A percentile compares a stretch with the other conserved stretches of the same genome.
Conservation (phyloP, 2,888 invertebrate species). For the Drosophila ustulata region DNA sequence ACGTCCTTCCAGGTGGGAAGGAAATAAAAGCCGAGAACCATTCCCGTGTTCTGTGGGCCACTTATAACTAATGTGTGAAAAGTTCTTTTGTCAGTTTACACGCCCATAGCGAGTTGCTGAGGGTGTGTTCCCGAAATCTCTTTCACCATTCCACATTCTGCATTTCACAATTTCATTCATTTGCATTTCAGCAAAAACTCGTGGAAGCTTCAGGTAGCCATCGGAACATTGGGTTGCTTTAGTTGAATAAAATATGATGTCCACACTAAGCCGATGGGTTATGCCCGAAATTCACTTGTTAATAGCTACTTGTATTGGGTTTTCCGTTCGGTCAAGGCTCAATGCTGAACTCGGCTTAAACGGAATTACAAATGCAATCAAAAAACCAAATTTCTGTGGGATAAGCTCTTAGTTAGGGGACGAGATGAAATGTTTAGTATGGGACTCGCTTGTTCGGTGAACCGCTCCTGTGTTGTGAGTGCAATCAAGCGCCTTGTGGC, state of each 20-base stretch:
- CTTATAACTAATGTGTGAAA: slow-evolving; percentile 82
- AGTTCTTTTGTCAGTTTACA: slow-evolving; percentile 77
- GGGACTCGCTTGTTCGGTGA: slow-evolving; percentile 35
- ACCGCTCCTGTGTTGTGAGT: slow-evolving; percentile 43
- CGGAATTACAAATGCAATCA: slow-evolving; percentile 10
- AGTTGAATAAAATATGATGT: slow-evolving; percentile 53
- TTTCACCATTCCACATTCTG: slow-evolving; percentile 10
- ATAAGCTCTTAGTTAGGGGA: not conserved
- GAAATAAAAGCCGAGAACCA: slow-evolving; percentile 10
- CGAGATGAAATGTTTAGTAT: not conserved
- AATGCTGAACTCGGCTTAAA: not conserved
- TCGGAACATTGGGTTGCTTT: slow-evolving; percentile 44
- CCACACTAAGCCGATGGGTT: slow-evolving; percentile 36
- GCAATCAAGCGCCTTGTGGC: slow-evolving; percentile 42
- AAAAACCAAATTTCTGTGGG: not conserved
- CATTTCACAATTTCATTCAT: slow-evolving; percentile 67
- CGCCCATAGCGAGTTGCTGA: slow-evolving; percentile 52
- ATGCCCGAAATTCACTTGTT: slow-evolving; percentile 69
- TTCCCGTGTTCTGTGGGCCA: slow-evolving; percentile 25
- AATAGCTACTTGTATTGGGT: slow-evolving; percentile 32
- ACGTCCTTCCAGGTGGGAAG: slow-evolving; percentile 43
- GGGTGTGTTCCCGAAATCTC: slow-evolving; percentile 21
- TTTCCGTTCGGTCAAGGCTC: slow-evolving; percentile 37
- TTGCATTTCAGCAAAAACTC: slow-evolving; percentile 55
- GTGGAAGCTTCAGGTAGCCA: slow-evolving; percentile 59